Evolutionary conservation across 2,113 vertebrate species (phyloP).

Genomic region (Vombatus ursinus): DNA sequence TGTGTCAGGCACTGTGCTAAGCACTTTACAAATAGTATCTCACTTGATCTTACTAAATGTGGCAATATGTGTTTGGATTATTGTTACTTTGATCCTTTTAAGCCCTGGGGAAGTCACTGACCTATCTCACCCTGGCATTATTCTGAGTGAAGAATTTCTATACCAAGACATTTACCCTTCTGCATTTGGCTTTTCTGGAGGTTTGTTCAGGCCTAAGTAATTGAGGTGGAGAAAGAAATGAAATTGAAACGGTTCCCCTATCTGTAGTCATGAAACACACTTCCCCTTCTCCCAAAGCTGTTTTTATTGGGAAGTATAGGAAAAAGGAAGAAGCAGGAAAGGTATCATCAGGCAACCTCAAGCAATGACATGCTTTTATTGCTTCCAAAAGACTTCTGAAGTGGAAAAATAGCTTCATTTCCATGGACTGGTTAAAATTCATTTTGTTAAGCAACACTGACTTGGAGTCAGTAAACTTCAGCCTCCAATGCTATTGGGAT

Average conservation of each 20-base stretch:
- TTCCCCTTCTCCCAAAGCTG: background rate
- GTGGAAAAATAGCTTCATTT: background rate
- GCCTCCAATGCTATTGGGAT: background rate
- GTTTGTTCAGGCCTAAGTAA: background rate
- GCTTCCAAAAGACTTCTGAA: background rate
- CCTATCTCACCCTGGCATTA: background rate
- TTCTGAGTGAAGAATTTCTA: background rate
- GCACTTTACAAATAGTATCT: background rate
- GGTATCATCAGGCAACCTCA: background rate
- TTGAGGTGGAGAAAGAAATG: background rate
- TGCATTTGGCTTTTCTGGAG: background rate
- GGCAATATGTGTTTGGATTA: background rate
- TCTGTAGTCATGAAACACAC: background rate
- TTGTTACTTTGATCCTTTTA: background rate
- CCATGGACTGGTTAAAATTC: background rate
- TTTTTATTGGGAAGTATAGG: background rate
- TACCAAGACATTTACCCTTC: background rate
- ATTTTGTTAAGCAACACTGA: background rate
- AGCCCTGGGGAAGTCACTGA: background rate
- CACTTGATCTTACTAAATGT: background rate
- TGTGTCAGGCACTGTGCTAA: background rate
- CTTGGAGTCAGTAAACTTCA: background rate
- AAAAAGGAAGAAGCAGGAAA: background rate
- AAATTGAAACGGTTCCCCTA: background rate
- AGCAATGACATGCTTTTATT: background rate